These are phyloP conservation scores for Calliphora vicina DNA, from an alignment of 1,140 invertebrate genomes.

Conservation along the genomic window DNA sequence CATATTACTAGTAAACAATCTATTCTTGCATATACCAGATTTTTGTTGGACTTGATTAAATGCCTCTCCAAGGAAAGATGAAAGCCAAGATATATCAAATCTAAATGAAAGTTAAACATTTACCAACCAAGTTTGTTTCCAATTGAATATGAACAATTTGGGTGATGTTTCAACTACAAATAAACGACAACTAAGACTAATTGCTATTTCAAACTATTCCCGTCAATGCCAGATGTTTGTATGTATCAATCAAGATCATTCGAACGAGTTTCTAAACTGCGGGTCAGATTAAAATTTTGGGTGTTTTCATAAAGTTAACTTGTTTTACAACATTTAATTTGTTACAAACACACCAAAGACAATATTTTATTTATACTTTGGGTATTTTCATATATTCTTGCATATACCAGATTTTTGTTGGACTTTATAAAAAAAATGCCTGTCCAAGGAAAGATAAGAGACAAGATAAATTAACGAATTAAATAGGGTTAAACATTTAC, in stretches of 20 bases:
- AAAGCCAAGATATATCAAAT: slow-evolving; percentile 49
- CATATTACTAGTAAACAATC: background rate
- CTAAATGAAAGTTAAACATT: slow-evolving; percentile 28
- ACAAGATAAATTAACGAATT: slow-evolving; percentile 50
- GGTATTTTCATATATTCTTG: slow-evolving; percentile 34
- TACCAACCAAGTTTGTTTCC: slow-evolving; percentile 38
- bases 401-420: background rate
- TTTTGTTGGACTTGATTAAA: slow-evolving; percentile 22
- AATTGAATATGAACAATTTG: slow-evolving; percentile 17
- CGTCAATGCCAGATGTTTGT: slow-evolving; percentile 8
- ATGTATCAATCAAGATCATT: background rate
- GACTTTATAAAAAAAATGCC: slow-evolving; percentile 24
- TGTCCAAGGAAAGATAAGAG: slow-evolving; percentile 54
- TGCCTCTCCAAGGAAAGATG: slow-evolving; percentile 49
- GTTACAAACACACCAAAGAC: background rate
- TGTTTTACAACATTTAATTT: background rate
- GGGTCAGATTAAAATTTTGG: background rate
- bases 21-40: slow-evolving; percentile 32
- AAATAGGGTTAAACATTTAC: slow-evolving; percentile 37
- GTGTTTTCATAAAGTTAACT: background rate
- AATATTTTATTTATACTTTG: background rate
- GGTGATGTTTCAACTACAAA: slow-evolving; percentile 39
- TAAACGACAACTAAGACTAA: no score
- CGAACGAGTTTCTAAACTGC: background rate
- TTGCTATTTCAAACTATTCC: background rate